These are phyloP conservation scores for Microtus oregoni DNA, from an alignment of 2,113 vertebrate genomes.

Conservation along the genomic window DNA sequence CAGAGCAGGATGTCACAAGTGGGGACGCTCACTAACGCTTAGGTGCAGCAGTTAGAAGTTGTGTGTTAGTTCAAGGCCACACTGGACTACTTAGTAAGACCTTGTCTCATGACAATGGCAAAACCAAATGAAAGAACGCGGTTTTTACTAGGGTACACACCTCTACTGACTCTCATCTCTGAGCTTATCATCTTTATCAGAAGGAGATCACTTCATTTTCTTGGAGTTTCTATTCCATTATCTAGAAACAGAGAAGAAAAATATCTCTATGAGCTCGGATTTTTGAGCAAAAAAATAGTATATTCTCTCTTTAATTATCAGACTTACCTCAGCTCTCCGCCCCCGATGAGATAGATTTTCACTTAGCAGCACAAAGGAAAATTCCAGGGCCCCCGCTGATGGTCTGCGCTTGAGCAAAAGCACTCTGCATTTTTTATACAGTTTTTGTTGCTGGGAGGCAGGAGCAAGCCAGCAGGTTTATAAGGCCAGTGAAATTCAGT, in stretches of 20 bases:
- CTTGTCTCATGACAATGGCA: neutral
- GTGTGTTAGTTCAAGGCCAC: neutral
- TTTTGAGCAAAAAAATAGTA: slow-evolving; percentile 6
- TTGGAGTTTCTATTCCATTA: slow-evolving; percentile 10
- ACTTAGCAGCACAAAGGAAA: neutral
- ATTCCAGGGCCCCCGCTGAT: neutral
- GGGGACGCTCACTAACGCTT: slow-evolving; percentile 53
- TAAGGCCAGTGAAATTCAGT: neutral
- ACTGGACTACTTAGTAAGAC: neutral
- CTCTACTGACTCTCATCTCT: neutral
- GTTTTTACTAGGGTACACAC: slow-evolving; percentile 20
- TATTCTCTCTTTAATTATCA: neutral
- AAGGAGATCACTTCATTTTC: slow-evolving; percentile 28
- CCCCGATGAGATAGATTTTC: neutral
- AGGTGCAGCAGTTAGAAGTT: slow-evolving; percentile 41
- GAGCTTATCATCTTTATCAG: neutral
- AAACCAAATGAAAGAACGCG: neutral
- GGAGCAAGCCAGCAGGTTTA: neutral
- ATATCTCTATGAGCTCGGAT: neutral
- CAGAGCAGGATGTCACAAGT: slow-evolving; percentile 50
- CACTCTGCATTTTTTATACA: neutral
- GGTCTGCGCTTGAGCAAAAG: neutral
- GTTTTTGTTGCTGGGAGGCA: neutral
- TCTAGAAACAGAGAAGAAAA: slow-evolving; percentile 35
- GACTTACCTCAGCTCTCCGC: slow-evolving; percentile 36